Evolutionary conservation across 2,113 vertebrate species (phyloP).

Genomic region (Callorhinus ursinus): DNA sequence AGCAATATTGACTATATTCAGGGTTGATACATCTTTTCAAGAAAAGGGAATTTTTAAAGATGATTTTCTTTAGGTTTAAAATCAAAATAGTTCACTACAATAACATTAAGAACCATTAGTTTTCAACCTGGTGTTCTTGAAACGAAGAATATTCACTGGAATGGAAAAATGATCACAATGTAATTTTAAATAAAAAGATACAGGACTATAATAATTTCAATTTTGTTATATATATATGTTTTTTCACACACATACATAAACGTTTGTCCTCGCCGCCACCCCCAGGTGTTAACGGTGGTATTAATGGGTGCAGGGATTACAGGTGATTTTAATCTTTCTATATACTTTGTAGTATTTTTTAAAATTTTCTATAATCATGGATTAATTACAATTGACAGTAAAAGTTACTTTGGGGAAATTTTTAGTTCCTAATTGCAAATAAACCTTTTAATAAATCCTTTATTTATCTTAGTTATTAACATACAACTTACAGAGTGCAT

Average conservation of each 20-base stretch:
- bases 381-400: slow-evolving; percentile 26
- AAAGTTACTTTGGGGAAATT: neutral
- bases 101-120: neutral
- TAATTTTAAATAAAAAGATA: slow-evolving; percentile 31
- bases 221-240: neutral
- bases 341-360: slow-evolving; percentile 17
- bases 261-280: neutral
- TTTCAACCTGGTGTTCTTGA: slow-evolving; percentile 21
- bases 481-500: neutral
- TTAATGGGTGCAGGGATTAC: slow-evolving; percentile 10
- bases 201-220: neutral
- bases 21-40: neutral
- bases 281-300: neutral
- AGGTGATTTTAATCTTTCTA: slow-evolving; percentile 20
- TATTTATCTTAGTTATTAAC: neutral
- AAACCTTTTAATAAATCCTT: neutral
- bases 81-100: neutral
- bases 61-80: slow-evolving; percentile 22
- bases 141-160: neutral
- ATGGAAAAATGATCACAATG: neutral
- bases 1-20: neutral
- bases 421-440: slow-evolving; percentile 10
- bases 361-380: neutral
- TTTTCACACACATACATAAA: neutral
- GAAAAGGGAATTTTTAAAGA: neutral